phyloP scores from a whole-genome alignment of 1,140 invertebrate species.

The Drosophila neocordata region DNA sequence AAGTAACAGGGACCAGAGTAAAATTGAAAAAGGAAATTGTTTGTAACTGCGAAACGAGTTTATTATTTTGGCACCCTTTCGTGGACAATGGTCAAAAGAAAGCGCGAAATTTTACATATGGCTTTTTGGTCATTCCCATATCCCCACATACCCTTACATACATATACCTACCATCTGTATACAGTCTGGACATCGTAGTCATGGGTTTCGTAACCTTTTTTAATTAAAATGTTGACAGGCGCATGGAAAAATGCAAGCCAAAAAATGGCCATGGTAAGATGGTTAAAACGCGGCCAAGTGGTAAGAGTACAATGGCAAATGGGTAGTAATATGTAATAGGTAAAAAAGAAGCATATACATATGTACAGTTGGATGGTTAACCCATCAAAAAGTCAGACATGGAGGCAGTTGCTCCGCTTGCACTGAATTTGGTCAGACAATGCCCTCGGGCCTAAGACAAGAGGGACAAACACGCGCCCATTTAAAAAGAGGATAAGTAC shows the following conservation, averaged over 20 bases:
- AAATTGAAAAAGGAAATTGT: slow-evolving; percentile 83
- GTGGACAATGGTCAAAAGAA: slow-evolving; percentile 57
- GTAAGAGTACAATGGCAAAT: too few species aligned
- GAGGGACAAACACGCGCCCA: slow-evolving; percentile 17
- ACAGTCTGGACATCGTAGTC: slow-evolving; percentile 37
- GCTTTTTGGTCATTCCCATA: slow-evolving; percentile 27
- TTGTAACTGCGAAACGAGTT: slow-evolving; percentile 82
- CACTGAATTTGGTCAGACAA: slow-evolving; percentile 42
- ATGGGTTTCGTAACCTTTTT: slow-evolving; percentile 79
- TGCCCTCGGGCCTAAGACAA: slow-evolving; percentile 22
- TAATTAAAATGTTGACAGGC: slow-evolving; percentile 83
- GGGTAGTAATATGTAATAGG: not conserved
- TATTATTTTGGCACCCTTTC: slow-evolving; percentile 83
- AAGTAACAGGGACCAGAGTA: slow-evolving; percentile 49
- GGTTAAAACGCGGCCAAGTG: not conserved
- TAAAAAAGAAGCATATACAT: not conserved
- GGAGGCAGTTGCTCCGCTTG: slow-evolving; percentile 21
- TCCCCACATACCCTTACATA: not conserved
- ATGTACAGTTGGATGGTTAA: not conserved
- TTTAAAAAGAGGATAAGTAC: not conserved
- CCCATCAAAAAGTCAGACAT: slow-evolving; percentile 45
- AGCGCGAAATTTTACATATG: slow-evolving; percentile 78
- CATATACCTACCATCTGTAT: not conserved
- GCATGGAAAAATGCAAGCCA: slow-evolving; percentile 72
- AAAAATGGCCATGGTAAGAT: slow-evolving; percentile 17